A percentile compares a stretch with the other conserved stretches of the same genome.
These are phyloP conservation scores for Epinephelus moara DNA, from an alignment of 2,113 vertebrate genomes.

Conservation along the genomic window DNA sequence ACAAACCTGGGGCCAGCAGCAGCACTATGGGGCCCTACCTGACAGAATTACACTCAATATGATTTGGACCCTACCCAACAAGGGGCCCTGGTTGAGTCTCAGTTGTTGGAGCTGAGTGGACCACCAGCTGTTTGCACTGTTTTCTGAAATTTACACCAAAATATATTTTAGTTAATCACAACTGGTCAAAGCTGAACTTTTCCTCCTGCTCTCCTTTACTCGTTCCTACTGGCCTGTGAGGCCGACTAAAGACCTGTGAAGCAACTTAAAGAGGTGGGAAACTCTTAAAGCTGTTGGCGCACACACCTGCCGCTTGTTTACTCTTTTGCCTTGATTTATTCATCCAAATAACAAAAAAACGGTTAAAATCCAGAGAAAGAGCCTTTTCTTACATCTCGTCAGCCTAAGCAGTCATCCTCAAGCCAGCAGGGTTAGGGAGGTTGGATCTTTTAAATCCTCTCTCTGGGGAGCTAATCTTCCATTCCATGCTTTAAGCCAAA, in stretches of 20 bases:
- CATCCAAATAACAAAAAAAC: slow-evolving; percentile 5
- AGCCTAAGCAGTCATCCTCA: slow-evolving; percentile 33
- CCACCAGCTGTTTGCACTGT: too few relatives aligned
- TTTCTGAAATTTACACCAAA: slow-evolving; percentile 3
- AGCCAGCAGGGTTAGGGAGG: slow-evolving; percentile 47
- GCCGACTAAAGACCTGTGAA: slow-evolving; percentile 13
- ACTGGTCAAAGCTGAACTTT: slow-evolving; percentile 16
- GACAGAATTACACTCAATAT: too few relatives aligned
- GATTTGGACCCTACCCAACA: too few relatives aligned
- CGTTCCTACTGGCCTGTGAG: background rate
- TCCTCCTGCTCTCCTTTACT: background rate
- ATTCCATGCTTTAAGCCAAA: slow-evolving; percentile 66
- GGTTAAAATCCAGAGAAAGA: slow-evolving; percentile 16
- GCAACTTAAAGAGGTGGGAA: slow-evolving; percentile 41
- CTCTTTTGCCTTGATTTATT: slow-evolving; percentile 30
- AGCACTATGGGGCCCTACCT: too few relatives aligned
- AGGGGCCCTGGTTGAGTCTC: too few relatives aligned
- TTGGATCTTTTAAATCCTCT: slow-evolving; percentile 64
- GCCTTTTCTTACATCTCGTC: slow-evolving; percentile 47
- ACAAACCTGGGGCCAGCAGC: too few relatives aligned
- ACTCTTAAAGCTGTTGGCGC: slow-evolving; percentile 34
- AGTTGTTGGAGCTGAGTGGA: too few relatives aligned
- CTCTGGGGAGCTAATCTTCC: slow-evolving; percentile 71
- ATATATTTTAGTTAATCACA: background rate
- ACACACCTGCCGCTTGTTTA: slow-evolving; percentile 42